A percentile compares a stretch with the other conserved stretches of the same genome.
These are phyloP conservation scores for Cladopsammia gracilis DNA, from an alignment of 64 coral and sea anemone species.

Conservation along the genomic window DNA sequence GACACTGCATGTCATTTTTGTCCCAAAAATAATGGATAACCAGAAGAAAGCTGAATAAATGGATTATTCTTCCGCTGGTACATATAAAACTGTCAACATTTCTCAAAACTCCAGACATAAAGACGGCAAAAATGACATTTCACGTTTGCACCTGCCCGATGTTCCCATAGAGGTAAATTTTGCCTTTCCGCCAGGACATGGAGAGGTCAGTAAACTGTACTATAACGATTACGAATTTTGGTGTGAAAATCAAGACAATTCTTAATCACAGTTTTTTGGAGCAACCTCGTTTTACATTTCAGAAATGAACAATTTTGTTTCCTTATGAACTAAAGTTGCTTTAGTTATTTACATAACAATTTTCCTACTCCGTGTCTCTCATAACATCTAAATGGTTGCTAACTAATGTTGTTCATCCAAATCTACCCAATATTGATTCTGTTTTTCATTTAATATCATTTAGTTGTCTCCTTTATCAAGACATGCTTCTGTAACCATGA, in stretches of 20 bases:
- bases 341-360: neutral
- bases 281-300: no score
- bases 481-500: neutral
- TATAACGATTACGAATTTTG: neutral
- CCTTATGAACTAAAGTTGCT: neutral
- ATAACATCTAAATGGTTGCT: no score
- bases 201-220: neutral
- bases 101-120: slow-evolving; percentile 17
- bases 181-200: neutral
- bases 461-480: neutral
- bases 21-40: slow-evolving; percentile 39
- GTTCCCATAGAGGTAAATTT: neutral
- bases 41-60: slow-evolving; percentile 34
- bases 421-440: no score
- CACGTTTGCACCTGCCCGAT: neutral
- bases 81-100: slow-evolving; percentile 48
- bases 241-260: neutral
- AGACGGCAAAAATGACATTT: slow-evolving; percentile 54
- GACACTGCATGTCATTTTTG: neutral
- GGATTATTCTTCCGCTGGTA: slow-evolving; percentile 30
- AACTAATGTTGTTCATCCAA: no score
- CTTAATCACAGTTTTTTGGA: neutral
- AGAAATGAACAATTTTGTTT: neutral
- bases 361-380: no score
- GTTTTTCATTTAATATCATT: neutral